These are phyloP conservation scores for Doris montereyensis DNA, from an alignment of 2,888 invertebrate genomes.

Conservation along the genomic window DNA sequence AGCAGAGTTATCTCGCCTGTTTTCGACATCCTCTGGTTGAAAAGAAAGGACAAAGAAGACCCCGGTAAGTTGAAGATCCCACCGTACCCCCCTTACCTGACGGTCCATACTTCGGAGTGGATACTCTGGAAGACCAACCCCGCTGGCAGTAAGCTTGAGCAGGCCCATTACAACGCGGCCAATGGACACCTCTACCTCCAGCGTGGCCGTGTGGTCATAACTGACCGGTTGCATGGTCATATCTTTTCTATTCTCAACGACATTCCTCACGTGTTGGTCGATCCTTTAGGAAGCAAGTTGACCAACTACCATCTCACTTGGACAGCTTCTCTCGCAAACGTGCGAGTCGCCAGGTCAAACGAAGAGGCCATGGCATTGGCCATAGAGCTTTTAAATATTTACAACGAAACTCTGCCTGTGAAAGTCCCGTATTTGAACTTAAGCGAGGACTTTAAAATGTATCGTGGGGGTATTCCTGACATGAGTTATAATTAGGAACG, in stretches of 20 bases:
- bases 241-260: slow-evolving; percentile 44
- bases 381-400: slow-evolving; percentile 37
- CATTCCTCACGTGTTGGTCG: slow-evolving; percentile 50
- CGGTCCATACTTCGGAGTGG: slow-evolving; percentile 41
- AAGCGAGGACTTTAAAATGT: background rate
- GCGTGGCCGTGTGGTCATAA: slow-evolving; percentile 47
- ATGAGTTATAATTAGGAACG: background rate
- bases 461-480: background rate
- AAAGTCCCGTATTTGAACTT: slow-evolving; percentile 10
- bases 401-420: slow-evolving; percentile 26
- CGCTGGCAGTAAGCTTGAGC: slow-evolving; percentile 33
- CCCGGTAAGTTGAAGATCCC: slow-evolving; percentile 29
- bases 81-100: slow-evolving; percentile 11
- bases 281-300: slow-evolving; percentile 44
- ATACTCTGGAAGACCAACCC: slow-evolving; percentile 10
- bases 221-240: slow-evolving; percentile 49
- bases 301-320: slow-evolving; percentile 43
- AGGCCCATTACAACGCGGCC: slow-evolving; percentile 33
- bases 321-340: slow-evolving; percentile 43
- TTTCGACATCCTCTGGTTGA: slow-evolving; percentile 48
- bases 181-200: slow-evolving; percentile 41
- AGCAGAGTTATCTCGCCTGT: slow-evolving; percentile 41
- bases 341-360: slow-evolving; percentile 35
- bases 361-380: slow-evolving; percentile 41
- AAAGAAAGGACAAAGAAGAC: slow-evolving; percentile 39